Percentiles rank a stretch among this genome's conserved stretches.
Conservation (phyloP, 2,113 vertebrate genomes). For the Promerops cafer region DNA sequence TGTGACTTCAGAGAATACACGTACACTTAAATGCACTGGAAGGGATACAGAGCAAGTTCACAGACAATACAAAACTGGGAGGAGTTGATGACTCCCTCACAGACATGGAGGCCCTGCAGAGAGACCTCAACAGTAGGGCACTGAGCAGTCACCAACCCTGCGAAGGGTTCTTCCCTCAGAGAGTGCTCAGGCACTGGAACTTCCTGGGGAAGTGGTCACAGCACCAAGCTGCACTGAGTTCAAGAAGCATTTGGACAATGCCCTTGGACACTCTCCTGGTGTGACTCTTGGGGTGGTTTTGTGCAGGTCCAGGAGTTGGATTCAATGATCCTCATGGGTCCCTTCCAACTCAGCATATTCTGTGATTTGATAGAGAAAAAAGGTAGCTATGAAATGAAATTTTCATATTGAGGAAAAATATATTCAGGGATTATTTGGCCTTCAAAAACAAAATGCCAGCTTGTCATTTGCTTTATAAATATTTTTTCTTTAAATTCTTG, state of each 20-base stretch:
- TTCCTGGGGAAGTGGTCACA: not conserved
- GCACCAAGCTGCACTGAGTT: not conserved
- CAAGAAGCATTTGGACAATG: not conserved
- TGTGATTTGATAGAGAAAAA: not conserved
- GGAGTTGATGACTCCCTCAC: too few relatives aligned
- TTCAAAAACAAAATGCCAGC: not conserved
- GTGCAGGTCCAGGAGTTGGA: too few relatives aligned
- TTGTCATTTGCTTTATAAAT: not conserved
- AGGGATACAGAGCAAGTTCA: fast-evolving
- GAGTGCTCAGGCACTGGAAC: not conserved
- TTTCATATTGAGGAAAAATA: not conserved
- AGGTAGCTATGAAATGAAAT: not conserved
- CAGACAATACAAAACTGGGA: not conserved
- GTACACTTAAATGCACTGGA: not conserved
- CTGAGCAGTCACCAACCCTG: not conserved
- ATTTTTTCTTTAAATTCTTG: not conserved
- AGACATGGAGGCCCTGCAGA: too few relatives aligned
- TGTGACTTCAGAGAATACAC: not conserved
- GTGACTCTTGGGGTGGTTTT: not conserved
- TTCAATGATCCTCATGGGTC: not conserved
- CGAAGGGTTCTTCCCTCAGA: not conserved
- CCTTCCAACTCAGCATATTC: not conserved
- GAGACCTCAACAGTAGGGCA: fast-evolving
- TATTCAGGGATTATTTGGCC: not conserved
- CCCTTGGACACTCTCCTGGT: not conserved